Percentiles rank a stretch among this genome's conserved stretches.
phyloP scores from a whole-genome alignment of 2,888 invertebrate genomes.

The Cosmopolites sordidus region DNA sequence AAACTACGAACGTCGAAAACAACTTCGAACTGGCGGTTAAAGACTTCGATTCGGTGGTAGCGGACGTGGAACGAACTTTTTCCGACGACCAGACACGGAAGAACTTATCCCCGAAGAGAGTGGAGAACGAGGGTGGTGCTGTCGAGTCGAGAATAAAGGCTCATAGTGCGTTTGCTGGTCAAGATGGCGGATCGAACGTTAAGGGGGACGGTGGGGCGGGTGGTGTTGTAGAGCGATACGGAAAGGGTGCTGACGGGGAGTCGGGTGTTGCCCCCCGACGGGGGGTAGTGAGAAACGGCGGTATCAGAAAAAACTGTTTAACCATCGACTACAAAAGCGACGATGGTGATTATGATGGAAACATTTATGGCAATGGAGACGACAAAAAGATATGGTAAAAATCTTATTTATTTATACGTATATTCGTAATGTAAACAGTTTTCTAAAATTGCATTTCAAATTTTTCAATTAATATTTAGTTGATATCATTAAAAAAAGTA shows the following conservation, averaged over 20 bases:
- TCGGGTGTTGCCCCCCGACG: no score
- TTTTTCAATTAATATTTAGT: no score
- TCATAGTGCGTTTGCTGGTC: no score
- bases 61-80: slow-evolving; percentile 41
- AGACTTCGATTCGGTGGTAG: slow-evolving; percentile 45
- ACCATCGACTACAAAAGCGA: slow-evolving; percentile 23
- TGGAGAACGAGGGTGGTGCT: background rate
- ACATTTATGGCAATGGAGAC: slow-evolving; percentile 13
- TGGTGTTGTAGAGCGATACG: slow-evolving; percentile 3
- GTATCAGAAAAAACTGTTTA: slow-evolving; percentile 19
- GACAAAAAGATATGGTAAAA: no score
- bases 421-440: no score
- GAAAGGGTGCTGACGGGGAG: no score
- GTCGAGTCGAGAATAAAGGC: background rate
- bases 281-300: background rate
- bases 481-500: no score
- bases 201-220: slow-evolving; percentile 1
- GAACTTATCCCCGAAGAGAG: background rate
- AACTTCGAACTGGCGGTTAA: slow-evolving; percentile 43
- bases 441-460: no score
- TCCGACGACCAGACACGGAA: slow-evolving; percentile 19
- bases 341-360: slow-evolving; percentile 11
- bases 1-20: slow-evolving; percentile 8
- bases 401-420: no score
- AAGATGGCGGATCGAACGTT: background rate